Conservation (phyloP, 2,113 vertebrate species). For the Cyprinodon brontotheroides region DNA sequence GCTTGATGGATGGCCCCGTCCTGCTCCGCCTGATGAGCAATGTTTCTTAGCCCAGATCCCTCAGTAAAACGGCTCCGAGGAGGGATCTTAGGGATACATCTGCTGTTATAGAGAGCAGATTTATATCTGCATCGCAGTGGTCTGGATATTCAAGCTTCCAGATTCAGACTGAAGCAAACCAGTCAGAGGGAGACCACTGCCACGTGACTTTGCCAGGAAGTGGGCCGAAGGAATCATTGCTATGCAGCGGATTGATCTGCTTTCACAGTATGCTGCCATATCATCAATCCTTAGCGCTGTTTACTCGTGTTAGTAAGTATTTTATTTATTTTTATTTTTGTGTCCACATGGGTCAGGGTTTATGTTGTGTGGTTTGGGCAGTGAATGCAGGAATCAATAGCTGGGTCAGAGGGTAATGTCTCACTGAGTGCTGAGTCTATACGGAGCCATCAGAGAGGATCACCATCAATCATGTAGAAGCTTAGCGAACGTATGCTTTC, state of each 20-base stretch:
- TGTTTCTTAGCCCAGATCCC: slow-evolving; percentile 35
- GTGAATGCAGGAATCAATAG: slow-evolving; percentile 69
- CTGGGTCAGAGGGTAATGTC: slow-evolving; percentile 76
- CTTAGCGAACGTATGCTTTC: slow-evolving; percentile 61
- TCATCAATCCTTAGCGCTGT: slow-evolving; percentile 59
- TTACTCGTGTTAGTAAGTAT: slow-evolving; percentile 20
- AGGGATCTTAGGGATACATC: slow-evolving; percentile 64
- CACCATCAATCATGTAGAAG: slow-evolving; percentile 73
- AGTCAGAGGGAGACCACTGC: slow-evolving; percentile 63
- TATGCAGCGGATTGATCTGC: slow-evolving; percentile 68
- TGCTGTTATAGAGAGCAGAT: slow-evolving; percentile 48
- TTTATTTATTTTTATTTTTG: slow-evolving; percentile 20
- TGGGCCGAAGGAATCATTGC: slow-evolving; percentile 52
- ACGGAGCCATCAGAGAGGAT: slow-evolving; percentile 72
- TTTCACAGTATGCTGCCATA: slow-evolving; percentile 57
- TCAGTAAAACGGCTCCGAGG: slow-evolving; percentile 56
- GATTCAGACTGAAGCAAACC: slow-evolving; percentile 68
- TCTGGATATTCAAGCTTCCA: slow-evolving; percentile 62
- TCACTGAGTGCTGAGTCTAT: slow-evolving; percentile 78
- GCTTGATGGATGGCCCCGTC: slow-evolving; percentile 50
- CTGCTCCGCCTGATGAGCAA: slow-evolving; percentile 20
- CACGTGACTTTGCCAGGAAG: slow-evolving; percentile 68
- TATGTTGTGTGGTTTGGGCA: slow-evolving; percentile 65
- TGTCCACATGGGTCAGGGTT: slow-evolving; percentile 39
- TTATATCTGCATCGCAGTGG: slow-evolving; percentile 40